These are phyloP conservation scores for Drosophila yooni DNA, from an alignment of 2,888 invertebrate genomes.

Conservation along the genomic window DNA sequence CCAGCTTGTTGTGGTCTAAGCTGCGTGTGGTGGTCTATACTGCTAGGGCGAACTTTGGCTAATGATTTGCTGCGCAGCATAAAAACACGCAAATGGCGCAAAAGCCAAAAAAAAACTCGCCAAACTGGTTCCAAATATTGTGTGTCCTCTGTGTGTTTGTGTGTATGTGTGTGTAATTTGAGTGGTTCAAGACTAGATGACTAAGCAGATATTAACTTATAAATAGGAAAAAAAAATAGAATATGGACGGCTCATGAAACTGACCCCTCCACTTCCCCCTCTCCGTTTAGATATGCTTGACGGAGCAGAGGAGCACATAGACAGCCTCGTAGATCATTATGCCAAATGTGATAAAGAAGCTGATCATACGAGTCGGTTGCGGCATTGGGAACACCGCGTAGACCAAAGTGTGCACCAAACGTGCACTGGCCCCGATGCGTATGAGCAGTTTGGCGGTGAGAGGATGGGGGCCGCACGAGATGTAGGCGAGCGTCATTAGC, in stretches of 20 bases:
- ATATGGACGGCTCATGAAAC: conserved; percentile 29
- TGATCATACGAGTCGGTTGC: conserved; percentile 86
- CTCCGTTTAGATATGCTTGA: conserved; percentile 58
- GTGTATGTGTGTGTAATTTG: neutral
- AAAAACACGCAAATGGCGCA: neutral
- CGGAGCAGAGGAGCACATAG: conserved; percentile 77
- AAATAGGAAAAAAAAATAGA: conserved; percentile 11
- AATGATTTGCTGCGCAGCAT: conserved; percentile 17
- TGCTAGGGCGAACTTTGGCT: conserved; percentile 23
- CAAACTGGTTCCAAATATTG: conserved; percentile 63
- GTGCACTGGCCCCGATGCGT: conserved; percentile 86
- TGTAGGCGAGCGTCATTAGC: conserved; percentile 86
- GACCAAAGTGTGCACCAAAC: conserved; percentile 87
- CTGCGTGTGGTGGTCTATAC: conserved; percentile 15
- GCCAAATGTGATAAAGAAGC: conserved; percentile 84
- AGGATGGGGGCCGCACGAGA: conserved; percentile 86
- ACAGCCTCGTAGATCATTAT: conserved; percentile 86
- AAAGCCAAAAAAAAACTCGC: conserved; percentile 27
- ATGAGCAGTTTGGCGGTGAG: conserved; percentile 86
- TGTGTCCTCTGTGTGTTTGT: neutral
- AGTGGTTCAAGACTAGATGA: neutral
- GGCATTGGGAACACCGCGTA: conserved; percentile 87
- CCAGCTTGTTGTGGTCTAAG: conserved; percentile 3
- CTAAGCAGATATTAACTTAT: neutral
- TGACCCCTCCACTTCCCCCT: neutral